These are phyloP conservation scores for Ramphastos sulfuratus DNA, from an alignment of 2,113 vertebrate genomes.

Conservation along the genomic window DNA sequence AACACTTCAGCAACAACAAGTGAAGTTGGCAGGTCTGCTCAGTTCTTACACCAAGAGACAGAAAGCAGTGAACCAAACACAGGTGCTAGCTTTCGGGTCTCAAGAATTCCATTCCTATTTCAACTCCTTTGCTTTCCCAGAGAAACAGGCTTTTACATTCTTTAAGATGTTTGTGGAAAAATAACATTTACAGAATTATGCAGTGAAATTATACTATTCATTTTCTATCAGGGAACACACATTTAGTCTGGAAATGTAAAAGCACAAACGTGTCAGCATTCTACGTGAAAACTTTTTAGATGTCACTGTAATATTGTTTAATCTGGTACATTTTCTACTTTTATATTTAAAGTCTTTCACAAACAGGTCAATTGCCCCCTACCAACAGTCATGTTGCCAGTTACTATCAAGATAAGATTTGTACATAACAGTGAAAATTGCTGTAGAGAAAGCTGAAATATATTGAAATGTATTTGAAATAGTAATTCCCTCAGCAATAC, in stretches of 20 bases:
- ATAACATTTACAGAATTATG: neutral
- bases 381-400: neutral
- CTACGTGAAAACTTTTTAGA: neutral
- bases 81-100: neutral
- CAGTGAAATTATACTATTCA: neutral
- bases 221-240: neutral
- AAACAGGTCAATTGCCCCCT: neutral
- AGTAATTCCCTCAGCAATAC: slow-evolving; percentile 13
- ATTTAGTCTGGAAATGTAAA: neutral
- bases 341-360: neutral
- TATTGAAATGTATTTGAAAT: slow-evolving; percentile 43
- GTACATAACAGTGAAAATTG: neutral
- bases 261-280: neutral
- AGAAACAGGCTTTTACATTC: neutral
- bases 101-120: neutral
- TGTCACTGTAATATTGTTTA: neutral
- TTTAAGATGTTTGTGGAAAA: neutral
- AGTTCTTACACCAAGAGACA: neutral
- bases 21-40: neutral
- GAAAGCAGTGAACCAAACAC: neutral
- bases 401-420: slow-evolving; percentile 13
- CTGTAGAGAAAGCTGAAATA: slow-evolving; percentile 50
- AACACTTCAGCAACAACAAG: neutral
- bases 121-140: neutral
- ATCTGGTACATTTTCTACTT: neutral